These are phyloP conservation scores for Lasioglossum vierecki DNA, from an alignment of 2,888 invertebrate genomes.

Conservation along the genomic window DNA sequence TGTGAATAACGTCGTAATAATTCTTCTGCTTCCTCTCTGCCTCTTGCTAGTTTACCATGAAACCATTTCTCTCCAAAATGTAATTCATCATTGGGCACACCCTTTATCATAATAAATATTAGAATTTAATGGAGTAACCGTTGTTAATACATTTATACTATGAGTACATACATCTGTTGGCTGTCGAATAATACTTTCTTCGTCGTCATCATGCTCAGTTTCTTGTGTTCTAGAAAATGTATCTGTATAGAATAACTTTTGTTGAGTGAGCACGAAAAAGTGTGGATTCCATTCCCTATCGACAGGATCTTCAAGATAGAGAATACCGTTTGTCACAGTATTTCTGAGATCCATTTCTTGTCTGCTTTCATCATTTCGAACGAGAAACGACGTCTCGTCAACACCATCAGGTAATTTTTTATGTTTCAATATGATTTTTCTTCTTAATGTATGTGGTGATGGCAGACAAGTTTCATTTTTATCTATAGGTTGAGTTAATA, in stretches of 20 bases:
- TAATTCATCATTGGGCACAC: conserved; percentile 93
- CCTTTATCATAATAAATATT: conserved; percentile 82
- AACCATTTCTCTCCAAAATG: conserved; percentile 98
- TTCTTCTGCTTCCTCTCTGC: conserved; percentile 89
- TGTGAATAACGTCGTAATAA: conserved; percentile 90
- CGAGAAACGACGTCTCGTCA: conserved; percentile 88
- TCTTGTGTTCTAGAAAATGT: conserved; percentile 85
- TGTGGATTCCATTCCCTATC: conserved; percentile 97
- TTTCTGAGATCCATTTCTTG: conserved; percentile 91
- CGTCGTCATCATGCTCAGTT: conserved; percentile 85
- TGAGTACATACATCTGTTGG: conserved; percentile 76
- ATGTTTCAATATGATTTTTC: conserved; percentile 94
- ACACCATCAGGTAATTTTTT: conserved; percentile 96
- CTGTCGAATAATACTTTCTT: conserved; percentile 79
- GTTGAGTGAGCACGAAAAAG: conserved; percentile 95
- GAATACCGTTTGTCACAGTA: conserved; percentile 94
- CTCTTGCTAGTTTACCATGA: conserved; percentile 93
- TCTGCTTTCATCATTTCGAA: conserved; percentile 87
- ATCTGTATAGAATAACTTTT: conserved; percentile 95
- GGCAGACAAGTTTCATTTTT: conserved; percentile 92
- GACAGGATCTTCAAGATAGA: conserved; percentile 95
- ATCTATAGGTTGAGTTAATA: conserved; percentile 91
- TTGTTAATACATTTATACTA: not conserved
- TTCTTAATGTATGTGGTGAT: conserved; percentile 91
- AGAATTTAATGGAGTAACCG: not conserved